These are phyloP conservation scores for Steinernema carpocapsae DNA, from an alignment of 2,888 invertebrate species.

Conservation along the genomic window DNA sequence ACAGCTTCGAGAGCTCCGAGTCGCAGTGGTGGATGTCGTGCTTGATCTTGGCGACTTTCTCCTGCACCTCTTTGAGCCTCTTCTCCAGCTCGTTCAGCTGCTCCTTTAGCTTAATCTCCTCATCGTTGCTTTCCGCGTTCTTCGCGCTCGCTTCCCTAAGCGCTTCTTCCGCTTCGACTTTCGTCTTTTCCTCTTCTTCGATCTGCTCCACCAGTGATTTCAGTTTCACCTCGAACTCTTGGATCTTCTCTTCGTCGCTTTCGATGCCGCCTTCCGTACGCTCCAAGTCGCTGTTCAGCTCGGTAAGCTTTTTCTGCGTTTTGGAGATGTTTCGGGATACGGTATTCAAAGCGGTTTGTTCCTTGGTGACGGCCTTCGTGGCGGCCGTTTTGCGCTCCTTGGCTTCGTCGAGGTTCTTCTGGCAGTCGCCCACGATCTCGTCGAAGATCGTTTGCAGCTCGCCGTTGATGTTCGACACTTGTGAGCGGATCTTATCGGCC, in stretches of 20 bases:
- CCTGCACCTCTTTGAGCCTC: background rate
- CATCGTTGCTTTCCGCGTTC: constrained; percentile 32
- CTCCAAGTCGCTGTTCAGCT: constrained; percentile 38
- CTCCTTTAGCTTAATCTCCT: constrained; percentile 71
- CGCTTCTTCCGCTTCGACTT: constrained; percentile 68
- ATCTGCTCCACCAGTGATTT: constrained; percentile 54
- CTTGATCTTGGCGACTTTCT: background rate
- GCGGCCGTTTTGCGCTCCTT: constrained; percentile 79
- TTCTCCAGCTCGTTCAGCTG: constrained; percentile 69
- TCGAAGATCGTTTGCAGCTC: constrained; percentile 70
- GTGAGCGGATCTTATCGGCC: constrained; percentile 67
- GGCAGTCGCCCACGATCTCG: constrained; percentile 72
- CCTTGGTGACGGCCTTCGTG: constrained; percentile 71
- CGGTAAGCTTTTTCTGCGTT: constrained; percentile 35
- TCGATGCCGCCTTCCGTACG: constrained; percentile 75
- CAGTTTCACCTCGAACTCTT: constrained; percentile 79
- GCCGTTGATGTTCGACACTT: constrained; percentile 62
- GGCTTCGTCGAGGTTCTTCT: constrained; percentile 78
- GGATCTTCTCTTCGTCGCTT: constrained; percentile 80
- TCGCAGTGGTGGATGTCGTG: background rate
- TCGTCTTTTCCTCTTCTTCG: constrained; percentile 31
- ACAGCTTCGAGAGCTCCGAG: background rate
- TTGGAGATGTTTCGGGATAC: constrained; percentile 73
- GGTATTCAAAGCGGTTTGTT: constrained; percentile 71
- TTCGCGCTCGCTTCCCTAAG: constrained; percentile 75